Base-by-base conservation (phyloP, 2,888 invertebrate species). In the Drosophila meridionalis region DNA sequence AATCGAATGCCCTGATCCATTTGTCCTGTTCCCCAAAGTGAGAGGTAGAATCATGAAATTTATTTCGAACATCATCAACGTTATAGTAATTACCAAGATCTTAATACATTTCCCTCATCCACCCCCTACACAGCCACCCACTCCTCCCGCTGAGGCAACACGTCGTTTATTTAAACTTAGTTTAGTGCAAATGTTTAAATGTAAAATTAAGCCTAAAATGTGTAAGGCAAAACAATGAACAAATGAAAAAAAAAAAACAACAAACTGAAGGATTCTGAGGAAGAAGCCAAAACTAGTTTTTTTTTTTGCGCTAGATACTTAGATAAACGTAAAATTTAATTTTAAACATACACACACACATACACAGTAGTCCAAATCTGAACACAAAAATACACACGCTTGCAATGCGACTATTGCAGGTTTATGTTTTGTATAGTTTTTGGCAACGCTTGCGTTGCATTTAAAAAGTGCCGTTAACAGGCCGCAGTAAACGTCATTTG, bases 401-500 rank as follows among this genome's bases (percentile, higher is more conserved):
- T 28, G 53, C 42, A 47, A 69, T 71, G 73, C 59, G 67, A 75
- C 43, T 42, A 66, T 66, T 69, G 80, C 85, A 80, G 77, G 72
- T 77, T 87, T 84, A 79, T 76, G 68, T 81, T 73, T 73, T 72
- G 61, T 81, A 83, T 72, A 65, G 73, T 61, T 79, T 62, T 30
- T 43, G 20, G 50, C 50, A 14, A 28, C 9, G 20, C 43, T 43
- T 43, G 20, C 20, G 43, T 11, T 26, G 9, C 2, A 43, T 2
- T 43, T 26, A 4, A 43, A 68, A 62, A 60, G 61, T 55, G 64
- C 53, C 57, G 6, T 20, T 55, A 52, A 47, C 47, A 40, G 8
- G n/a, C 30, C 62, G 74, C 64, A 77, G 74, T 67, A 60, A 71
- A 82, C 80, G 72, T 88, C 66, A 80, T 85, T 88, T 88, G 86